These are phyloP conservation scores for Pycnonotus jocosus DNA, from an alignment of 2,113 vertebrate species.

Conservation along the genomic window DNA sequence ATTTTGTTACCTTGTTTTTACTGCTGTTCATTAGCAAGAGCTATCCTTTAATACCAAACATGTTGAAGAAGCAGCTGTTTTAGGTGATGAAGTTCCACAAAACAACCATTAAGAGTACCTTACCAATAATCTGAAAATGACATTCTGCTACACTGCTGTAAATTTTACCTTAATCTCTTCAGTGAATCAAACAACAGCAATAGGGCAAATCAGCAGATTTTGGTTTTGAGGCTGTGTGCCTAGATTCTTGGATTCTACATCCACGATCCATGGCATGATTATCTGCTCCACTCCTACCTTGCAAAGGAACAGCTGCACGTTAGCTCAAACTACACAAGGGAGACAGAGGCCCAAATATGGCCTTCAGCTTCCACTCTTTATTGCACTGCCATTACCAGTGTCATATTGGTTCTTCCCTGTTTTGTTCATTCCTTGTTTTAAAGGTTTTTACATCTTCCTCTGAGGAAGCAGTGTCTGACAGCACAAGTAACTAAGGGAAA, in stretches of 20 bases:
- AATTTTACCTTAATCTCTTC: not conserved
- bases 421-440: not conserved
- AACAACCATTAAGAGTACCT: not conserved
- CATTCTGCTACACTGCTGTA: not conserved
- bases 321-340: not conserved
- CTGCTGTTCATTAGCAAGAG: not conserved
- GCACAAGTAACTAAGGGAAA: not conserved
- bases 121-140: not conserved
- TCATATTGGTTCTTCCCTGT: not conserved
- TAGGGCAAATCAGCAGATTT: not conserved
- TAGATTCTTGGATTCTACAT: not conserved
- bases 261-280: not conserved
- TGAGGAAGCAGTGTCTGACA: not conserved
- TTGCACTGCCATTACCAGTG: not conserved
- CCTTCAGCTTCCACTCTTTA: not conserved
- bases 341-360: not conserved
- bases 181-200: not conserved
- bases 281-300: not conserved
- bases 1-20: not conserved
- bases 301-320: not conserved
- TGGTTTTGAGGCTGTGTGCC: not conserved
- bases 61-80: not conserved
- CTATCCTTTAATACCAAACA: not conserved
- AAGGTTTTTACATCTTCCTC: not conserved
- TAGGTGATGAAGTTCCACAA: not conserved